These are phyloP conservation scores for Crossocerus cetratus DNA, from an alignment of 2,888 invertebrate genomes.

Conservation along the genomic window DNA sequence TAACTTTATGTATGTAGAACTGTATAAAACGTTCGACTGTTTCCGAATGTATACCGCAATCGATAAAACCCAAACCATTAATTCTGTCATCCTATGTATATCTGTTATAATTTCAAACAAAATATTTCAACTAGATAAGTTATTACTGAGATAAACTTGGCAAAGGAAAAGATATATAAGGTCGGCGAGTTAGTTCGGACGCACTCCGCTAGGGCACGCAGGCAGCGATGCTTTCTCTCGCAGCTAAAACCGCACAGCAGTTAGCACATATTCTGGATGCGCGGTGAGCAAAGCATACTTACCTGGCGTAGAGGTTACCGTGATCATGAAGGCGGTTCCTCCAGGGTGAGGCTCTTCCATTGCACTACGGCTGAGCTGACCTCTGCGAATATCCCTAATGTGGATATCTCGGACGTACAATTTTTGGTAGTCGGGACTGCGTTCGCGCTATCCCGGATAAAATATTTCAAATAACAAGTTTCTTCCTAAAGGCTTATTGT, in stretches of 20 bases:
- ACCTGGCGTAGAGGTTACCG: conserved; percentile 80
- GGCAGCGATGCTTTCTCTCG: conserved; percentile 15
- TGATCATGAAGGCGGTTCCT: conserved; percentile 77
- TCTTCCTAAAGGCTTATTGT: neutral
- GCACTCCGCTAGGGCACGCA: conserved; percentile 35
- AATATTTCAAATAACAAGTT: conserved; percentile 10
- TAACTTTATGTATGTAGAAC: no score
- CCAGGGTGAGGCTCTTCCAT: conserved; percentile 78
- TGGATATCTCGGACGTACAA: conserved; percentile 73
- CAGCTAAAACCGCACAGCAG: neutral
- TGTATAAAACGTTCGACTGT: no score
- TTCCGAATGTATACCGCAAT: no score
- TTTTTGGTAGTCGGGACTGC: conserved; percentile 72
- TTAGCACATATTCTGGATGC: conserved; percentile 22
- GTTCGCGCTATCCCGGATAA: conserved; percentile 75
- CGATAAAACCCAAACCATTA: no score
- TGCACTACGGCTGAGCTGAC: conserved; percentile 80
- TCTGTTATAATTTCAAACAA: no score
- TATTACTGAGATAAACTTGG: no score
- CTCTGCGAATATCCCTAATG: conserved; percentile 78
- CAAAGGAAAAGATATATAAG: no score
- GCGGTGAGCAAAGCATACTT: conserved; percentile 71
- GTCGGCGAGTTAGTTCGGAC: conserved; percentile 24
- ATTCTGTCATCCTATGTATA: no score
- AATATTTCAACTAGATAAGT: no score